phyloP scores from a whole-genome alignment of 1,140 invertebrate species.

The Pogonognathellus flavescens region DNA sequence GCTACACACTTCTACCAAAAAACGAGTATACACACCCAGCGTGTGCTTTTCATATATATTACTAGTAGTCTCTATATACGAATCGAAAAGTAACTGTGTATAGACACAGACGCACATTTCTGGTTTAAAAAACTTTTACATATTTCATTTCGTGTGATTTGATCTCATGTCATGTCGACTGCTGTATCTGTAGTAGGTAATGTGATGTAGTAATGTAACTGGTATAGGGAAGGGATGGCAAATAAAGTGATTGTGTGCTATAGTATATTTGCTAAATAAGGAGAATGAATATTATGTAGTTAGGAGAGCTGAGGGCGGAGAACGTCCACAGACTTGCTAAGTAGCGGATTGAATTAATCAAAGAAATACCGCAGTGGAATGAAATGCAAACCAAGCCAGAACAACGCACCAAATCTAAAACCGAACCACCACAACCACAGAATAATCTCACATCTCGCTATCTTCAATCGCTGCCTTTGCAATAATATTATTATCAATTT shows the following conservation, averaged over 20 bases:
- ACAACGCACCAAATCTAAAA: neutral
- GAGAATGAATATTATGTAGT: neutral
- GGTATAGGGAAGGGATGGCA: neutral
- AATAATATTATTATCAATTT: too few species aligned
- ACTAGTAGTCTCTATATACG: too few species aligned
- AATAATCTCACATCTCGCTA: neutral
- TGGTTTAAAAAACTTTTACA: neutral
- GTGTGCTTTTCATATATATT: too few species aligned
- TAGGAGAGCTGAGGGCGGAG: neutral
- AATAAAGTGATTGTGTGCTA: neutral
- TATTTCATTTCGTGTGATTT: neutral
- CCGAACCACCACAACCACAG: neutral
- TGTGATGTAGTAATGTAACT: neutral
- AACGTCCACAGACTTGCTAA: slow-evolving; percentile 13
- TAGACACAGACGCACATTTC: too few species aligned
- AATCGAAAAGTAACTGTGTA: too few species aligned
- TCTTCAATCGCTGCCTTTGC: too few species aligned
- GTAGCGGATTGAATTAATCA: slow-evolving; percentile 33
- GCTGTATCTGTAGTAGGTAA: neutral
- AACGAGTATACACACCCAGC: too few species aligned
- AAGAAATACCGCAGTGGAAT: slow-evolving; percentile 25
- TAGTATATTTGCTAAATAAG: neutral
- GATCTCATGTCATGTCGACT: neutral
- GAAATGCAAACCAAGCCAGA: neutral
- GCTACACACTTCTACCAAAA: too few species aligned